Base-by-base conservation (phyloP, 2,113 vertebrate genomes). In the Lates calcarifer region DNA sequence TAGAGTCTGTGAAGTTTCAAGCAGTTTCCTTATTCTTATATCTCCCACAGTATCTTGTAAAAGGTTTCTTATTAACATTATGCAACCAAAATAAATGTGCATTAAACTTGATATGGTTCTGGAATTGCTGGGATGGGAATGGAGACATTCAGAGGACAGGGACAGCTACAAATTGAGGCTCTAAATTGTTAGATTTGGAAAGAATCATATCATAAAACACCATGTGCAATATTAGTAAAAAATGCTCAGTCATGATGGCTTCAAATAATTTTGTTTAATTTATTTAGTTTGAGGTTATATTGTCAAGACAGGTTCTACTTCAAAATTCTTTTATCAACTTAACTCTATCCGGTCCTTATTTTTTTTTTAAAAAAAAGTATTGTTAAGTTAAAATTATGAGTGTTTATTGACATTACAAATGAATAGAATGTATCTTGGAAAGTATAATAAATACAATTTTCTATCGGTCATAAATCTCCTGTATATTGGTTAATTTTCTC, bases 81-180 rank as follows among this genome's bases (percentile, higher is more conserved):
- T 95, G 94, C 94, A 96, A 96, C 95, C 95, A 95, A 95, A 95
- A 95, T 95, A 95, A 94, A 94, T 95, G 94, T 95, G 95, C 95
- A 95, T 95, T 95, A 92, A 93, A 90, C 90, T 85, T 90, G 85
- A 93, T 89, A 90, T 87, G 91, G 84, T 95, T 95, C 91, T 91
- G 91, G 83, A 61, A 83, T 89, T 68, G 85, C 81, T 86, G 78
- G 83, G 81, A 33, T 57, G 86, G 75, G 37, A 81, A n/a, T n/a
- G 70, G 66, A 79, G 58, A 47, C 15, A 65, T 63, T 10, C 5
- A 24, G n/a, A 31, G 49, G 49, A 6, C 1, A 55, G 31, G 31
- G 2, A 64, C 17, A 65, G 75, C 20, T 55, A 67, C 35, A 22
- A 77, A 76, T 75, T 24, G 20, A 84, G 69, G 74, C 82, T 87